Conservation (phyloP, 2,113 vertebrate genomes). For the Cisticola juncidis region DNA sequence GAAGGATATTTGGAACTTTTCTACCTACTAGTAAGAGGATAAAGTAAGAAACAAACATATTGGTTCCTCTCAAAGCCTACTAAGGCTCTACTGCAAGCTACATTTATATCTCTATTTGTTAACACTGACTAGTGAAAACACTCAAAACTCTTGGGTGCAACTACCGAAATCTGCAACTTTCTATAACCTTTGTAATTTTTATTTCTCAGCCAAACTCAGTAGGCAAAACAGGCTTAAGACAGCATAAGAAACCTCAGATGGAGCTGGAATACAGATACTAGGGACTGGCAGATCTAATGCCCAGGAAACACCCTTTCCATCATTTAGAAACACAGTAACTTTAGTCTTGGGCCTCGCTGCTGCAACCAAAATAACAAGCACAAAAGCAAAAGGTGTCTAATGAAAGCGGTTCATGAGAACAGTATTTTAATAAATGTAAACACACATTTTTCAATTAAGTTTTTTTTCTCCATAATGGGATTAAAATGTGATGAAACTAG, state of each 20-base stretch:
- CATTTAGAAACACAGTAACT: not conserved
- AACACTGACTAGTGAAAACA: slow-evolving; percentile 5
- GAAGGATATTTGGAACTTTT: not conserved
- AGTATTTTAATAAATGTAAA: not conserved
- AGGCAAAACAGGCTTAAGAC: not conserved
- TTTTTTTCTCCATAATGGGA: not conserved
- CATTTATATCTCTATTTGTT: not conserved
- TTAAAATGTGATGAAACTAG: not conserved
- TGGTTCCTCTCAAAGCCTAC: not conserved
- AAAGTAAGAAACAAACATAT: not conserved
- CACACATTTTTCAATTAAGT: not conserved
- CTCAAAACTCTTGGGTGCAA: not conserved
- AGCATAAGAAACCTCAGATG: not conserved
- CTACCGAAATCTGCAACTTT: not conserved
- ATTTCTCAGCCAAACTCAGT: not conserved
- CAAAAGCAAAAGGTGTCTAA: not conserved
- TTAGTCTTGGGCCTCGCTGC: accelerated
- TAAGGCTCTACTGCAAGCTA: not conserved
- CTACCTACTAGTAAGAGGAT: not conserved
- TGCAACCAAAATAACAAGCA: not conserved
- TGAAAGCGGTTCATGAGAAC: not conserved
- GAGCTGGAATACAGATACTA: not conserved
- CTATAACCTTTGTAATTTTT: not conserved
- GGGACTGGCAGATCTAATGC: not conserved
- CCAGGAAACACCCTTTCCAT: not conserved